Evolutionary conservation across 1,140 invertebrate genomes (phyloP), one percentile per base, ranked within the genome.

Genomic region (Colletes latitarsis): DNA sequence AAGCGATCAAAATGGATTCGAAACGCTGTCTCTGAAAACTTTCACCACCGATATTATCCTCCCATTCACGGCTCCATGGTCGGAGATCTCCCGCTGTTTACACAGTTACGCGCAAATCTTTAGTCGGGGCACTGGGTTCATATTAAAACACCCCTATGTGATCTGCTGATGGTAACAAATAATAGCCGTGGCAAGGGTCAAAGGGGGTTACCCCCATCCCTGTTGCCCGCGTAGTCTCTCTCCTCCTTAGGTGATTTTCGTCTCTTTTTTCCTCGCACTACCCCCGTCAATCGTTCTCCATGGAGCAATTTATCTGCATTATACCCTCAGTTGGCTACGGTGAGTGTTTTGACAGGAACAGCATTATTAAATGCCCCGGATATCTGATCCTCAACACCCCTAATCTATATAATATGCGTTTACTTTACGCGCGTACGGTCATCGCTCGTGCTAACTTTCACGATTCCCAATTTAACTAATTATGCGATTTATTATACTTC

Each of bases 261-360:
- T n/a, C 8, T 63, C 53, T 62, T 41, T 62, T 43, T 52, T 52
- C 46, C 57, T 77, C 75, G 73, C 52, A 21, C 55, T 68, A 57
- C 53, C 74, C 77, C 72, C 82, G 81, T 85, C 85, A 77, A 84
- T 88, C 88, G 86, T 85, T 88, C 86, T 91, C 90, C 77, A 90
- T 88, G 88, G 88, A 90, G 89, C 90, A 93, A 93, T 93, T 93
- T 93, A 93, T 93, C 92, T 91, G 87, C 90, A 93, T 93, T 93
- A 93, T 92, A 92, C 91, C 91, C 92, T 92, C 92, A 90, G 91
- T 92, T 93, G 90, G 88, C 87, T 91, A 88, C 88, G 89, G 89
- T 91, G 90, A 91, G 88, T 93, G 92, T 93, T 93, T 93, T 93
- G 93, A 93, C 93, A 93, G 91, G 91, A 92, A 93, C 92, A 92